Percentiles rank a stretch among this genome's conserved stretches.
Conservation (phyloP, 2,888 invertebrate species). For the Lucinisca nassula region DNA sequence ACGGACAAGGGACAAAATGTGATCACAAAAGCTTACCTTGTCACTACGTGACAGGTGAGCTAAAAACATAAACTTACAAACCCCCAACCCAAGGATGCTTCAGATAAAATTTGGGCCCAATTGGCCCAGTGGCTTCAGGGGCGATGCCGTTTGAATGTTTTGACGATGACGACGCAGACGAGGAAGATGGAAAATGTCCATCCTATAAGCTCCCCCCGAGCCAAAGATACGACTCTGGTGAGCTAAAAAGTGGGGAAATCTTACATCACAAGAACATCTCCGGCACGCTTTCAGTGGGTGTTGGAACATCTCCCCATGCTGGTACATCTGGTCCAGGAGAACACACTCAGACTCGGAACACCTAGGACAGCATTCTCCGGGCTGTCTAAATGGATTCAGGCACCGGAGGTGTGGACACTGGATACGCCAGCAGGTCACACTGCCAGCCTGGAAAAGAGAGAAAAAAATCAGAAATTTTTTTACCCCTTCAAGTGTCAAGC, state of each 20-base stretch:
- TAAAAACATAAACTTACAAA: too few species aligned
- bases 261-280: conserved; percentile 76
- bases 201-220: not conserved
- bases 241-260: not conserved
- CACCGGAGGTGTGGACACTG: conserved; percentile 77
- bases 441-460: conserved; percentile 70
- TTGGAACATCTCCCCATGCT: conserved; percentile 71
- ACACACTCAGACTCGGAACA: conserved; percentile 79
- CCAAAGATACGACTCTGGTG: not conserved
- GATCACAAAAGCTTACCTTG: too few species aligned
- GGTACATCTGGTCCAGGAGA: conserved; percentile 71
- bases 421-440: conserved; percentile 69
- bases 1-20: too few species aligned
- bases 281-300: conserved; percentile 75
- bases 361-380: conserved; percentile 80
- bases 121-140: too few species aligned
- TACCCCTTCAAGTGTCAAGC: too few species aligned
- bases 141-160: not conserved
- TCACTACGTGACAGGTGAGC: too few species aligned
- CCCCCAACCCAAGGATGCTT: too few species aligned
- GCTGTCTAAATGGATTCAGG: conserved; percentile 73
- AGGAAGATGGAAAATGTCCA: not conserved
- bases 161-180: not conserved
- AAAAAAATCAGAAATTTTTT: not conserved
- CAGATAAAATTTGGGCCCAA: too few species aligned